Percentiles rank a stretch among this genome's conserved stretches.
These are phyloP conservation scores for Telenomus remus DNA, from an alignment of 1,140 invertebrate species.

Conservation along the genomic window DNA sequence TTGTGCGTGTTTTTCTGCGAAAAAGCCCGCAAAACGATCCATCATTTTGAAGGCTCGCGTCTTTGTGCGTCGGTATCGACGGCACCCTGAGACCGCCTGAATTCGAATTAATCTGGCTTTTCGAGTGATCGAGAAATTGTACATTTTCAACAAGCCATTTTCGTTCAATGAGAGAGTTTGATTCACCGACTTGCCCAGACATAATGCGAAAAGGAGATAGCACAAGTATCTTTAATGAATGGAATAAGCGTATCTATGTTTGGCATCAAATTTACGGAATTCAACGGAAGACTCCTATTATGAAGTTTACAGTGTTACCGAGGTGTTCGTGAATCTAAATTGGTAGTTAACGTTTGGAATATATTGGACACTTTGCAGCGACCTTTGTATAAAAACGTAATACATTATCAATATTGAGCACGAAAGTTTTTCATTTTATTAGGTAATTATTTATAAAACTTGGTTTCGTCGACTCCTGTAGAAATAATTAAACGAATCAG, in stretches of 20 bases:
- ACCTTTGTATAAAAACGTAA: too few relatives aligned
- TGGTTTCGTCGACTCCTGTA: too few relatives aligned
- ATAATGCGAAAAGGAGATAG: constrained; percentile 9
- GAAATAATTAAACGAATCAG: too few relatives aligned
- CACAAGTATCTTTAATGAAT: constrained; percentile 14
- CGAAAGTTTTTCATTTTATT: too few relatives aligned
- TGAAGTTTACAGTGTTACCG: too few relatives aligned
- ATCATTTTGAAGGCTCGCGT: constrained; percentile 42
- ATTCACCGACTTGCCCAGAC: constrained; percentile 20
- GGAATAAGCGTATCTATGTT: constrained; percentile 10
- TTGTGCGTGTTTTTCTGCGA: constrained; percentile 53
- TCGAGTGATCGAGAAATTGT: constrained; percentile 17
- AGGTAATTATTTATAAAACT: too few relatives aligned
- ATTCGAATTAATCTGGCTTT: constrained; percentile 50
- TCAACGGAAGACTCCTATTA: too few relatives aligned
- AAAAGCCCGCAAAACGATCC: constrained; percentile 51
- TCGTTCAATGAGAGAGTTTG: constrained; percentile 16
- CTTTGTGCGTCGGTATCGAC: constrained; percentile 21
- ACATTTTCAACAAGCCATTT: constrained; percentile 31
- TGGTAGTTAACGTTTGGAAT: too few relatives aligned
- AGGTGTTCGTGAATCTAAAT: too few relatives aligned
- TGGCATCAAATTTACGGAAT: neutral
- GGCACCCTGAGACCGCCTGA: constrained; percentile 26
- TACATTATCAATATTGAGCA: too few relatives aligned
- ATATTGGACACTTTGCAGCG: too few relatives aligned